Conservation (phyloP, 2,113 vertebrate genomes). For the Rhegmatorhina hoffmannsi region DNA sequence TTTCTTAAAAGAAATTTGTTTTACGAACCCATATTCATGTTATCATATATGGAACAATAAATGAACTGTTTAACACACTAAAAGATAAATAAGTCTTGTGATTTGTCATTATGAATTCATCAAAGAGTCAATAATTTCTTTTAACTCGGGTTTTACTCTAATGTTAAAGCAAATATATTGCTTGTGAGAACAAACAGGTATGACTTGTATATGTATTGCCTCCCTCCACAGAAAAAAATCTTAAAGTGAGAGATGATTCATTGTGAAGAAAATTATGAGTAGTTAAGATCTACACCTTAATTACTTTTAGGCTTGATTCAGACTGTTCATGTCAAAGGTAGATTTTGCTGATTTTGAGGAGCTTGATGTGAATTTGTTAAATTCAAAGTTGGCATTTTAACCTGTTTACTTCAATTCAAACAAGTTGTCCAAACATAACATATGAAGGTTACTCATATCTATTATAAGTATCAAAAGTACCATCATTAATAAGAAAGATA, state of each 20-base stretch:
- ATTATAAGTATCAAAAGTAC: not conserved
- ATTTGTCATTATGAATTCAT: not conserved
- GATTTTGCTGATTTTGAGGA: not conserved
- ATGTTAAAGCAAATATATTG: not conserved
- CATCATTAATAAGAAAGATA: not conserved
- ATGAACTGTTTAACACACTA: not conserved
- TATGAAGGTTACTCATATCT: not conserved
- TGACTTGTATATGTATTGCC: not conserved
- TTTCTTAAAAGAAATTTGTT: slow-evolving; percentile 17
- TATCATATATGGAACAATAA: not conserved
- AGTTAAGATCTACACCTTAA: not conserved
- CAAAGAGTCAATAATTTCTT: not conserved
- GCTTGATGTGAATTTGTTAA: not conserved
- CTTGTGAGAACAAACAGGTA: not conserved
- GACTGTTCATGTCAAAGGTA: not conserved
- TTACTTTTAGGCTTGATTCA: not conserved
- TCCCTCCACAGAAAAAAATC: not conserved
- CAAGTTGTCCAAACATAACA: not conserved
- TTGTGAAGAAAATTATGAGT: not conserved
- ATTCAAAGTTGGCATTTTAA: not conserved
- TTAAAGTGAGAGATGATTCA: not conserved
- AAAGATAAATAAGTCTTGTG: not conserved
- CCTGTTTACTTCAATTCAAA: not conserved
- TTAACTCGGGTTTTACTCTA: not conserved
- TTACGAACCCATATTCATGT: not conserved